Evolutionary conservation across 2,888 invertebrate genomes (phyloP).

Genomic region (Conops quadrifasciatus): DNA sequence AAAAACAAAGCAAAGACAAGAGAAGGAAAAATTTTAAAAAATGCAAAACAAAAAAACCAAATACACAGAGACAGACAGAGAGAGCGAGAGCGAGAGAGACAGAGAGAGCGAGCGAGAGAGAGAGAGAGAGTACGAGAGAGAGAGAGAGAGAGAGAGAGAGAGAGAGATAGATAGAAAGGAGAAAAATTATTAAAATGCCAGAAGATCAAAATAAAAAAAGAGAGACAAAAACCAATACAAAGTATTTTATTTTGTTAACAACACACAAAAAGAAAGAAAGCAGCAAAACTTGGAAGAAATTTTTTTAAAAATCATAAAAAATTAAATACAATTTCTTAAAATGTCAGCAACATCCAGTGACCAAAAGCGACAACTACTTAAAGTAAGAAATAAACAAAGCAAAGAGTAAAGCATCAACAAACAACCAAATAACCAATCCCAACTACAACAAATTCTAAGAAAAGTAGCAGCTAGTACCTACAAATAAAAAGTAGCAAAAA

Average conservation of each 20-base stretch:
- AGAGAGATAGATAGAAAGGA: background rate
- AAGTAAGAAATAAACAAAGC: conserved; percentile 8
- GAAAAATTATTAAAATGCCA: background rate
- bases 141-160: conserved; percentile 1
- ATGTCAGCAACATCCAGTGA: conserved; percentile 31
- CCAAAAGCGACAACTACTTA: conserved; percentile 30
- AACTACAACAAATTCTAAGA: conserved; percentile 2
- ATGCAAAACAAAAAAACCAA: too few relatives aligned
- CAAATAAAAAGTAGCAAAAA: background rate
- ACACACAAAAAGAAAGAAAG: background rate
- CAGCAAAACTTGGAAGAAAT: background rate
- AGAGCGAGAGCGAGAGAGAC: background rate
- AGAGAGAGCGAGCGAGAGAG: background rate
- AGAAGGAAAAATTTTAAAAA: too few relatives aligned
- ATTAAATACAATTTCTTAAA: conserved; percentile 21
- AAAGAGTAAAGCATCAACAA: too few relatives aligned
- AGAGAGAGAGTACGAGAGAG: background rate
- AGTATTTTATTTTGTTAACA: background rate
- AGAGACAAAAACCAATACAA: background rate
- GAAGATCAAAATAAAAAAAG: background rate
- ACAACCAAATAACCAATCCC: background rate
- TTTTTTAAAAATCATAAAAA: conserved; percentile 17
- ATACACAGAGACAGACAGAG: too few relatives aligned
- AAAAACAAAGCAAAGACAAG: too few relatives aligned
- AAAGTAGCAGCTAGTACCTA: background rate